Conservation (phyloP, 2,888 invertebrate genomes). For the Leptarthrus brevirostris region DNA sequence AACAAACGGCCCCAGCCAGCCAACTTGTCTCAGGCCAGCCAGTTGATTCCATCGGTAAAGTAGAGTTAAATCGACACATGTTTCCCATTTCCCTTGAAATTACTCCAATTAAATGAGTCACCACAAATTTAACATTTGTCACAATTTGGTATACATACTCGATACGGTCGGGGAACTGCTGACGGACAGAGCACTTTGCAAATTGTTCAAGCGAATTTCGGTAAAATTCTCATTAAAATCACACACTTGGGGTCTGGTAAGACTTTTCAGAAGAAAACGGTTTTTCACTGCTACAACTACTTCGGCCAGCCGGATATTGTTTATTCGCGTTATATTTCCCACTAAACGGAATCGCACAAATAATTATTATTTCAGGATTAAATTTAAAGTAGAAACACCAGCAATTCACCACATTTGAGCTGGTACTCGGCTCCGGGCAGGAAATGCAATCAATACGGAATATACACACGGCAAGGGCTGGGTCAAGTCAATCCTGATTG, state of each 20-base stretch:
- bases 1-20: neutral
- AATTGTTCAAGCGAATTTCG: neutral
- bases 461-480: constrained; percentile 42
- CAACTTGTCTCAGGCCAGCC: too few species aligned
- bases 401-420: neutral
- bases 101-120: constrained; percentile 42
- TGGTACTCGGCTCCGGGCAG: neutral
- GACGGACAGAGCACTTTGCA: neutral
- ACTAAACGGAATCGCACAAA: too few species aligned
- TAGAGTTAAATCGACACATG: constrained; percentile 12
- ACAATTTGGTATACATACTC: constrained; percentile 12
- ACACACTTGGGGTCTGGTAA: constrained; percentile 13
- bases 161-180: neutral
- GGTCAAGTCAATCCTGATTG: constrained; percentile 35
- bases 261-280: constrained; percentile 39
- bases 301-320: constrained; percentile 11
- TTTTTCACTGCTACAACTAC: constrained; percentile 22
- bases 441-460: constrained; percentile 45
- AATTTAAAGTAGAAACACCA: neutral
- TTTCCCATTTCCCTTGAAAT: constrained; percentile 22
- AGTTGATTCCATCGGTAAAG: too few species aligned
- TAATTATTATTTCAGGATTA: neutral
- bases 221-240: neutral
- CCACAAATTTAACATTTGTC: constrained; percentile 28
- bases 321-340: neutral